Evolutionary conservation across 2,113 vertebrate species (phyloP), one percentile per base, ranked within the genome.

Genomic region (Galemys pyrenaicus): DNA sequence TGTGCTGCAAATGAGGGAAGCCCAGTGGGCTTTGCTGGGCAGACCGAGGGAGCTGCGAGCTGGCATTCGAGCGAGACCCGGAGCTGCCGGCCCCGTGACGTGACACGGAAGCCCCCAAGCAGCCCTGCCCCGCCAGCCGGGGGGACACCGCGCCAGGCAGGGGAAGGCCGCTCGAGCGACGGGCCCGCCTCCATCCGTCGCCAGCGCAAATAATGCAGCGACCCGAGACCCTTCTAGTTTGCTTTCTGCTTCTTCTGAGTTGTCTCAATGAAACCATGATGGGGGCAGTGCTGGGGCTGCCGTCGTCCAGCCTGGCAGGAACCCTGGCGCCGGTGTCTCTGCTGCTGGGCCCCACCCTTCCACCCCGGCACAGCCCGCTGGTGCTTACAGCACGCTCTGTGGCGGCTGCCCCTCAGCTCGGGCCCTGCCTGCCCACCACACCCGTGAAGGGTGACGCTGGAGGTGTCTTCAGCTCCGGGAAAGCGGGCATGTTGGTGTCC

Each of bases 1-100:
- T 93, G 88, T 85, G 56, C 86, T 91, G 87, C 92, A 97, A 97
- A 92, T 91, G 92, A 95, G 96, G 94, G 94, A 97, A 97, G 95
- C 96, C 94, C 94, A 95, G 96, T 96, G 97, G 92, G 95, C 87
- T 98, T 97, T 7, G 0, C 89, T 91, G 82, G 71, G 92, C 80
- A 96, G 97, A 97, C 96, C 87, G 49, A 97, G 96, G 94, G 94
- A 80, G 67, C 89, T 96, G 83, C 93, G 95, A 97, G 95, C 85
- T 8, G 62, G 97, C 95, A 96, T 97, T 95, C 95, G 97, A 97
- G 94, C 94, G 97, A 88, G 90, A 86, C 86, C 56, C 5, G 91
- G 95, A 96, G 96, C 44, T 95, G 94, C 95, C 96, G 94, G 96
- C 30, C 5, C 46, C 12, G 46, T 8, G 60, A 26, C 9, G 22